Percentiles rank a stretch among this genome's conserved stretches.
phyloP scores from a whole-genome alignment of 2,797 vertebrate genomes.

The Synanceia verrucosa region DNA sequence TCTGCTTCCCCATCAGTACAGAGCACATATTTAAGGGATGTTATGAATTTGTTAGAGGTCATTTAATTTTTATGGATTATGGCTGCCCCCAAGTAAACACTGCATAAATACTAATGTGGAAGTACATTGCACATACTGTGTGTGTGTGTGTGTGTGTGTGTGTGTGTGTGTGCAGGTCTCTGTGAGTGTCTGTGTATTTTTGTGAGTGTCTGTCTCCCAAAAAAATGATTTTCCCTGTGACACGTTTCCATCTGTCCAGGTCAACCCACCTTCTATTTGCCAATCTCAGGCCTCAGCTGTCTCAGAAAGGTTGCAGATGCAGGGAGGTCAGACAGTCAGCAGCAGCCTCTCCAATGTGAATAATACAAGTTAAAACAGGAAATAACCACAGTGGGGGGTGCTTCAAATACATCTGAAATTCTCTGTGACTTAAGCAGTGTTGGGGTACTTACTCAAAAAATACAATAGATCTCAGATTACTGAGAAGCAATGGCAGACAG shows the following conservation, averaged over 20 bases:
- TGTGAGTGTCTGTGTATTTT: not conserved
- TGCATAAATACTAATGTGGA: conserved; percentile 20
- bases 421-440: too few species aligned
- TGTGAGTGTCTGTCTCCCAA: not conserved
- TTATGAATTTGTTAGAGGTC: conserved; percentile 1
- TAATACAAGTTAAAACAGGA: not conserved
- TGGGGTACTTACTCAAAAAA: too few species aligned
- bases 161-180: not conserved
- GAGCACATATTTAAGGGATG: conserved; percentile 7
- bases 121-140: not conserved
- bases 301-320: not conserved
- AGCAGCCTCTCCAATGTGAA: not conserved
- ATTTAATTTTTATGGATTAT: conserved; percentile 21
- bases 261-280: not conserved
- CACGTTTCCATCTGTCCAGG: conserved; percentile 3
- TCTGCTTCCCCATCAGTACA: not conserved
- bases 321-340: not conserved
- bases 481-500: too few species aligned
- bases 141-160: not conserved
- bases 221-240: not conserved
- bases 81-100: conserved; percentile 11
- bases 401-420: not conserved
- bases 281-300: not conserved
- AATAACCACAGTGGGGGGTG: not conserved
- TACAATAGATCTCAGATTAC: too few species aligned